Evolutionary conservation across 2,113 vertebrate species (phyloP).

Genomic region (Entomyzon cyanotis): DNA sequence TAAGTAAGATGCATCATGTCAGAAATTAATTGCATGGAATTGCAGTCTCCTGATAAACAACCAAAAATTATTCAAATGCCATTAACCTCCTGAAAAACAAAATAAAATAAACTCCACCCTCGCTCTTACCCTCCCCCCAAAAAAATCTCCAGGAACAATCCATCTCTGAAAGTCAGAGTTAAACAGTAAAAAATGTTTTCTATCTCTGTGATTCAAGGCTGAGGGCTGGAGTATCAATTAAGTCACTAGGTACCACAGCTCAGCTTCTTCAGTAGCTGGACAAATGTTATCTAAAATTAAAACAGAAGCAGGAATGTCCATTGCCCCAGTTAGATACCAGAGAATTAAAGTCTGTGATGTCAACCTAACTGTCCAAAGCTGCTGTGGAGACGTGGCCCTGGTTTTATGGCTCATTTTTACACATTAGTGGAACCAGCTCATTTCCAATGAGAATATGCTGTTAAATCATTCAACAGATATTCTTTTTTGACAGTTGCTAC

Average conservation of each 20-base stretch:
- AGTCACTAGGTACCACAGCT: not conserved
- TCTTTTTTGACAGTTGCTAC: not conserved
- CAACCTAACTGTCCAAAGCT: not conserved
- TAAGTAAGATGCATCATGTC: not conserved
- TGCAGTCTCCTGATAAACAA: not conserved
- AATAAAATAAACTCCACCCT: not conserved
- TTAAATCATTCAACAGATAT: not conserved
- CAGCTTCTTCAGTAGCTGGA: not conserved
- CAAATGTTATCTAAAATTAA: not conserved
- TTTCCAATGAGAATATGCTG: not conserved
- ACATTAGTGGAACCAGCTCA: not conserved
- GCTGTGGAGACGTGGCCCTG: not conserved
- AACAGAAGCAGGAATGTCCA: not conserved
- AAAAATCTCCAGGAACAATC: not conserved
- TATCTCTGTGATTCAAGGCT: not conserved
- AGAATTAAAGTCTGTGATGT: not conserved
- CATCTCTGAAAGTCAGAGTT: not conserved
- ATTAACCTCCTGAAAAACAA: not conserved
- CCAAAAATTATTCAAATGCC: not conserved
- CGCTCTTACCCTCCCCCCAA: accelerated
- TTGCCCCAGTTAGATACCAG: not conserved
- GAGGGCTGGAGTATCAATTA: not conserved
- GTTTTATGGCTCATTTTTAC: not conserved
- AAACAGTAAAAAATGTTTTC: not conserved
- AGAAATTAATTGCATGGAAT: not conserved